phyloP scores from a whole-genome alignment of 1,140 invertebrate species.

The Drosophila murphyi region DNA sequence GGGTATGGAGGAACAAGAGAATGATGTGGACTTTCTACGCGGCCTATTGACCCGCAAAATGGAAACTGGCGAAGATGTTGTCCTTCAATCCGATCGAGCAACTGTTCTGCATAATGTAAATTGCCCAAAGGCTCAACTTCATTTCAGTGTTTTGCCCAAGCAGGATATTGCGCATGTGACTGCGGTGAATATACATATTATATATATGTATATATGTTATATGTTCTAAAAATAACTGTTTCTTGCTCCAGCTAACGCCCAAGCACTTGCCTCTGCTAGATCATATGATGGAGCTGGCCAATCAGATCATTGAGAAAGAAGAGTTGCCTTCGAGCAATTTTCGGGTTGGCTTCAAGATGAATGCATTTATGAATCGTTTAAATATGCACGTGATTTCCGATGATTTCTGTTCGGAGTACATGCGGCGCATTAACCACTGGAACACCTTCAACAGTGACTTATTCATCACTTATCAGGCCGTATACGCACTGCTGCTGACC shows the following conservation, averaged over 20 bases:
- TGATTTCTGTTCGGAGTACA: constrained; percentile 47
- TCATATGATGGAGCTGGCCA: constrained; percentile 62
- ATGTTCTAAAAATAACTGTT: background rate
- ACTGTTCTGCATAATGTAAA: constrained; percentile 44
- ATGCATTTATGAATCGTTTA: constrained; percentile 56
- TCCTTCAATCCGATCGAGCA: constrained; percentile 52
- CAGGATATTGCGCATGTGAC: constrained; percentile 45
- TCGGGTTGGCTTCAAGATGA: constrained; percentile 60
- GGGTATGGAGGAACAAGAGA: background rate
- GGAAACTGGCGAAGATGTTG: constrained; percentile 30
- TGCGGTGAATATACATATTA: constrained; percentile 22
- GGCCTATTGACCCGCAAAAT: constrained; percentile 37
- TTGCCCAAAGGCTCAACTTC: constrained; percentile 54
- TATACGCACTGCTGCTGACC: constrained; percentile 18
- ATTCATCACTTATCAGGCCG: constrained; percentile 49
- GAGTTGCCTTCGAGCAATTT: constrained; percentile 38
- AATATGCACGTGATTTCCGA: constrained; percentile 65
- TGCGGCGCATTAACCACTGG: constrained; percentile 57
- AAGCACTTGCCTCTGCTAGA: constrained; percentile 56
- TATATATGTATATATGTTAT: background rate
- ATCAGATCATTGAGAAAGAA: constrained; percentile 49
- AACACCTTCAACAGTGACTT: constrained; percentile 63
- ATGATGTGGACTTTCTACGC: constrained; percentile 1
- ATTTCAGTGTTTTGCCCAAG: constrained; percentile 57
- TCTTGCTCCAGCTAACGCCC: constrained; percentile 27